These are phyloP conservation scores for Eristalis arbustorum DNA, from an alignment of 2,888 invertebrate genomes.

Conservation along the genomic window DNA sequence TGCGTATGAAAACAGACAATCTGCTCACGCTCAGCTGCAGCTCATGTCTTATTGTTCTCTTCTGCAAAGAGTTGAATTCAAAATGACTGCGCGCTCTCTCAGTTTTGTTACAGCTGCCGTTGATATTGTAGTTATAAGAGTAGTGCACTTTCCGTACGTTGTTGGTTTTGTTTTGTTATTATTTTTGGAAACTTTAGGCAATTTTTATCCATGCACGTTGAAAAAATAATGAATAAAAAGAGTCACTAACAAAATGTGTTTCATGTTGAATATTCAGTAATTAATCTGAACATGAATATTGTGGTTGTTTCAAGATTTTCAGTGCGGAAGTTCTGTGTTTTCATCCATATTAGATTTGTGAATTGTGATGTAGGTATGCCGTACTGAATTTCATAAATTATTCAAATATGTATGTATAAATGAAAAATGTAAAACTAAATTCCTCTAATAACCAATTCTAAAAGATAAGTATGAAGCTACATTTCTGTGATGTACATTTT, in stretches of 20 bases:
- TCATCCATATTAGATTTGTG: slow-evolving; percentile 29
- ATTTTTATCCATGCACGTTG: slow-evolving; percentile 12
- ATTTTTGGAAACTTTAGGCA: slow-evolving; percentile 39
- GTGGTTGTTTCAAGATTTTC: slow-evolving; percentile 8
- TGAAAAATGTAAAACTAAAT: not conserved
- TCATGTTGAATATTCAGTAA: not conserved
- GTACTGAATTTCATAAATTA: not conserved
- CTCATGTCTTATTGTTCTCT: not conserved
- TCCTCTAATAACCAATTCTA: not conserved
- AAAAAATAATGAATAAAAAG: slow-evolving; percentile 31
- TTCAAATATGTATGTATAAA: not conserved
- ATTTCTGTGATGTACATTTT: too few relatives aligned
- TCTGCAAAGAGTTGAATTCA: not conserved
- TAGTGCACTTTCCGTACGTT: slow-evolving; percentile 33
- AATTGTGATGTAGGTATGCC: slow-evolving; percentile 12
- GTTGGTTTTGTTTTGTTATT: slow-evolving; percentile 67
- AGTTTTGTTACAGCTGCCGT: slow-evolving; percentile 61
- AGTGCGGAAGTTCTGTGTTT: slow-evolving; percentile 34
- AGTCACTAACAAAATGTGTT: not conserved
- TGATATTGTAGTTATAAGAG: slow-evolving; percentile 23
- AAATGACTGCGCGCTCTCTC: slow-evolving; percentile 34
- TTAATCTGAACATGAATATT: not conserved
- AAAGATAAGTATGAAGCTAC: too few relatives aligned
- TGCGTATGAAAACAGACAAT: not conserved
- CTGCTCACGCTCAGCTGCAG: not conserved